Evolutionary conservation across 2,797 vertebrate species (phyloP), one percentile per base, ranked within the genome.

Genomic region (Menidia menidia): DNA sequence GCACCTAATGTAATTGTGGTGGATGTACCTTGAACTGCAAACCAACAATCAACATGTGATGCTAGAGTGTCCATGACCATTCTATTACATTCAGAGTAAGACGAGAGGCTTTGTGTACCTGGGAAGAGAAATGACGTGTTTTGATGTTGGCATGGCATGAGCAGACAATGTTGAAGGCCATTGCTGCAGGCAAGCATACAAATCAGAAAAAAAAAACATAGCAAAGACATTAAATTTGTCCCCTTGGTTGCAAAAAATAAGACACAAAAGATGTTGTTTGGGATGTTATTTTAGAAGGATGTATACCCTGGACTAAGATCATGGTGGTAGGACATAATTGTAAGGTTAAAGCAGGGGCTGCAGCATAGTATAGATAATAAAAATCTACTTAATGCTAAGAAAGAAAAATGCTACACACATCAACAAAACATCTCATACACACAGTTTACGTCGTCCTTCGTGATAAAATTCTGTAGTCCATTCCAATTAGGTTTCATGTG

Each of bases 101-200:
- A 75, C 50, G 57, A 59, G 61, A 67, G 60, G 55, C 78, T 81
- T 84, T 85, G 83, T 87, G 14, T 74, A 82, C 81, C 81, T 67
- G 68, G 81, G 79, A 77, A 85, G 83, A 85, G 83, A 87, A 90
- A 88, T 78, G 0, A 50, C 35, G 8, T 79, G 79, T 87, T 88
- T 90, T 90, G 74, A 91, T 88, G 84, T 85, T 51, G 18, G 70
- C 10, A 51, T 78, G 75, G 70, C 71, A 60, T 69, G 71, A 74
- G 80, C 77, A 82, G 82, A 84, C 78, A 84, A 88, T 85, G 74
- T 77, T 78, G 90, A 89, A 91, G 91, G 91, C 85, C 88, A 68
- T 63, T 2, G 64, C 80, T 75, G 73, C 79, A 78, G 80, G 79
- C 75, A 39, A 81, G 83, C 84, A 78, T 77, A 83, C 81, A 80